Conservation (phyloP, 2,797 vertebrate genomes). For the Mormyrops attenuatus region DNA sequence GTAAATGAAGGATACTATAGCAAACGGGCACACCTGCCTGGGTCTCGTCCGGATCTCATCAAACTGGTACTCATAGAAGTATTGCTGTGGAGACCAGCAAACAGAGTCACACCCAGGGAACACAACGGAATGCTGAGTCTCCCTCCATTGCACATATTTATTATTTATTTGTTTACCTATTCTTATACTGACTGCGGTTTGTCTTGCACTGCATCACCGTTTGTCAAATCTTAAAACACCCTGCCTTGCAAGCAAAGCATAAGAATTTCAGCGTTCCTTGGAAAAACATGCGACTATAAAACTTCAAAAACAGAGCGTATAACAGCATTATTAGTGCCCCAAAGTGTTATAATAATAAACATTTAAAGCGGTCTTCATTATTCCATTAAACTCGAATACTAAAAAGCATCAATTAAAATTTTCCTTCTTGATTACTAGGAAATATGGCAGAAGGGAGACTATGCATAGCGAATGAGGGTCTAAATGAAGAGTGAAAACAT, state of each 20-base stretch:
- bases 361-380: background rate
- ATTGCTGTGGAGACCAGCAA: constrained; percentile 70
- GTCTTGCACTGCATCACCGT: background rate
- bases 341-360: background rate
- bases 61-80: constrained; percentile 91
- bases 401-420: background rate
- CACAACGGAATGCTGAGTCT: background rate
- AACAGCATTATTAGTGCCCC: background rate
- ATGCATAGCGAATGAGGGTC: background rate
- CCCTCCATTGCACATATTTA: background rate
- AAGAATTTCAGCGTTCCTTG: background rate
- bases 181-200: background rate
- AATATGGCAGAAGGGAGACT: background rate
- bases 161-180: background rate
- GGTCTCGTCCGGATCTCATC: constrained; percentile 83
- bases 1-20: constrained; percentile 86
- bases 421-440: background rate
- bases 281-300: background rate
- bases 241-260: background rate
- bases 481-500: background rate
- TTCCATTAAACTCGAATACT: background rate
- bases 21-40: constrained; percentile 89
- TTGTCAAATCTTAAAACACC: background rate
- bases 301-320: background rate
- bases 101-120: background rate